Evolutionary conservation across 2,113 vertebrate genomes (phyloP), one percentile per base, ranked within the genome.

Genomic region (Tachysurus fulvidraco): DNA sequence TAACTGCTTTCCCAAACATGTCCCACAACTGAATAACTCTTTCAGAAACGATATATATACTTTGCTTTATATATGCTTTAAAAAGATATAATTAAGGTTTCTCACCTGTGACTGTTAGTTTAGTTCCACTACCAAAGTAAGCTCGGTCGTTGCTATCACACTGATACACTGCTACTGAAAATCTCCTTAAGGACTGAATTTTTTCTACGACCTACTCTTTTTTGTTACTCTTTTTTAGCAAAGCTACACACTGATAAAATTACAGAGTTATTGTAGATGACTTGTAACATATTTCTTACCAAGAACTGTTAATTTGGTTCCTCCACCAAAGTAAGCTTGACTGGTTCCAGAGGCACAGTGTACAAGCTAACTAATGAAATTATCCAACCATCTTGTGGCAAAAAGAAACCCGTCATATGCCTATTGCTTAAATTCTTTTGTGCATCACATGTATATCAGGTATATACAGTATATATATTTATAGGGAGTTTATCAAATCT

Each of bases 61-160:
- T n/a, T n/a, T n/a, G n/a, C n/a, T n/a, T n/a, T n/a, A n/a, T n/a
- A n/a, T n/a, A n/a, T n/a, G 19, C 46, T 54, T 17, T 28, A 0
- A 23, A 73, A 21, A 54, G 28, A 55, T 55, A 57, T 41, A 78
- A 16, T 36, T 16, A 41, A 83, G 84, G 85, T 87, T 90, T 89
- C 93, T 88, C 88, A 74, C 41, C 96, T 83, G 7, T 52, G 46
- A 67, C 46, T 83, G 81, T 67, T 62, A 83, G 16, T 83, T 83
- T 95, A 86, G 95, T 97, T 52, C 96, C 96, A 11, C 2, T 21
- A 25, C 96, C 96, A 2, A 97, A 97, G 89, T 71, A 84, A 8
- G 92, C 89, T 28, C 57, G 93, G 0, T 94, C 41, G 2, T 88
- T 91, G 87, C 90, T 90, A 28, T 92, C 96, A 96, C 96, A 93